Percentiles rank a stretch among this genome's conserved stretches.
phyloP scores from a whole-genome alignment of 1,140 invertebrate genomes.

The Schlechtendalia chinensis region DNA sequence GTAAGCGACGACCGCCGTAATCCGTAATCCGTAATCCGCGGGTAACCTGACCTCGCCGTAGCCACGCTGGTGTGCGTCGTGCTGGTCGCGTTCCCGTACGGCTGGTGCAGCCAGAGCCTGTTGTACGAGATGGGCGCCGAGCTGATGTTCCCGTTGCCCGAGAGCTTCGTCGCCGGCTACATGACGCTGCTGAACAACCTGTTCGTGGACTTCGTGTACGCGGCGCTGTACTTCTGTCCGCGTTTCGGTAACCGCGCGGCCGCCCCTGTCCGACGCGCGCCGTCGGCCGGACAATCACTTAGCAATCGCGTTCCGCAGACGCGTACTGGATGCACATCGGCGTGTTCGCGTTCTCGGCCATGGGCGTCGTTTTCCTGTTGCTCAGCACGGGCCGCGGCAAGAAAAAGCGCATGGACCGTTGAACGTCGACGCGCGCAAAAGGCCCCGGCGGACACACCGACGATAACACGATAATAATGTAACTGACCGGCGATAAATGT shows the following conservation, averaged over 20 bases:
- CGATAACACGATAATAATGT: too few relatives aligned
- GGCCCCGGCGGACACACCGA: too few relatives aligned
- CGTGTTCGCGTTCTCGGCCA: background rate
- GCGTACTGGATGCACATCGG: background rate
- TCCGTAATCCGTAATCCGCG: too few relatives aligned
- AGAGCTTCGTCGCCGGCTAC: background rate
- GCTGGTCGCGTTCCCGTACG: background rate
- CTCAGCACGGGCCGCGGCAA: too few relatives aligned
- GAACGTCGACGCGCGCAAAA: too few relatives aligned
- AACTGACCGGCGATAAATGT: too few relatives aligned
- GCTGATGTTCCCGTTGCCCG: background rate
- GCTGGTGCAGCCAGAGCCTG: background rate
- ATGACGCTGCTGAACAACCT: conserved; percentile 23
- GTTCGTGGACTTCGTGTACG: background rate
- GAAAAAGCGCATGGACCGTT: background rate
- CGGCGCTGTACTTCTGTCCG: background rate
- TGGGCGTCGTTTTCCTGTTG: background rate
- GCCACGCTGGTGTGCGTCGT: background rate
- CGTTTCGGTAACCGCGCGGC: background rate
- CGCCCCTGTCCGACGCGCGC: too few relatives aligned
- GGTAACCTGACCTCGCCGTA: too few relatives aligned
- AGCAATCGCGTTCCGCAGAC: background rate
- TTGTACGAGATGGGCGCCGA: conserved; percentile 7
- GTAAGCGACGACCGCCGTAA: background rate
- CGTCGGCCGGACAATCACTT: too few relatives aligned